phyloP scores from a whole-genome alignment of 2,113 vertebrate genomes.

The Columba livia region DNA sequence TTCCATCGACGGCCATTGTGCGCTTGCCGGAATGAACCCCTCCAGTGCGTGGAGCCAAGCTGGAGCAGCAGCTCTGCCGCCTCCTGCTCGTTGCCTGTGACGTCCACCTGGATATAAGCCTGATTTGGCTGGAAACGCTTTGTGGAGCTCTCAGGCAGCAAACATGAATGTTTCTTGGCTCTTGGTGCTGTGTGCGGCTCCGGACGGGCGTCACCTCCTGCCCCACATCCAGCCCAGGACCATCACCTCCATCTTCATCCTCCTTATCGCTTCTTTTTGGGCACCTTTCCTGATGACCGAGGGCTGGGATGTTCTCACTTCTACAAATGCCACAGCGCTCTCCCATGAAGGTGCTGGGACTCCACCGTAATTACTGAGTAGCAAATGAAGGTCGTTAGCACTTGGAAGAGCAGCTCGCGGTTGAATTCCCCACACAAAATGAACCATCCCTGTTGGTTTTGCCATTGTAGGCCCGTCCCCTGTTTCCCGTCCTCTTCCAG shows the following conservation, averaged over 20 bases:
- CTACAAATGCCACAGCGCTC: fast-evolving
- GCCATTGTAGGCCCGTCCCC: fast-evolving
- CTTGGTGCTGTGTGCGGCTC: neutral
- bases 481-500: conserved; percentile 3
- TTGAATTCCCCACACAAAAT: neutral
- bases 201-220: neutral
- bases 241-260: neutral
- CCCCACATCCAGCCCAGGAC: neutral
- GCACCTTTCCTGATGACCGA: neutral
- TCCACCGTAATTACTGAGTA: fast-evolving
- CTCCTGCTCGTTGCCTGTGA: neutral
- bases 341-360: neutral
- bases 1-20: neutral
- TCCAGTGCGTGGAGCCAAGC: neutral
- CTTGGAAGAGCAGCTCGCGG: neutral
- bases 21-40: neutral
- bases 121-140: neutral
- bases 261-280: neutral
- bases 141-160: neutral
- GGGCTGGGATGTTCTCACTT: neutral
- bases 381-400: neutral
- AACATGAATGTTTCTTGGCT: neutral
- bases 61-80: neutral
- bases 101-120: neutral
- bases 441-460: neutral